Percentiles rank a stretch among this genome's conserved stretches.
Conservation (phyloP, 1,140 invertebrate genomes). For the Drosophila ficusphila region DNA sequence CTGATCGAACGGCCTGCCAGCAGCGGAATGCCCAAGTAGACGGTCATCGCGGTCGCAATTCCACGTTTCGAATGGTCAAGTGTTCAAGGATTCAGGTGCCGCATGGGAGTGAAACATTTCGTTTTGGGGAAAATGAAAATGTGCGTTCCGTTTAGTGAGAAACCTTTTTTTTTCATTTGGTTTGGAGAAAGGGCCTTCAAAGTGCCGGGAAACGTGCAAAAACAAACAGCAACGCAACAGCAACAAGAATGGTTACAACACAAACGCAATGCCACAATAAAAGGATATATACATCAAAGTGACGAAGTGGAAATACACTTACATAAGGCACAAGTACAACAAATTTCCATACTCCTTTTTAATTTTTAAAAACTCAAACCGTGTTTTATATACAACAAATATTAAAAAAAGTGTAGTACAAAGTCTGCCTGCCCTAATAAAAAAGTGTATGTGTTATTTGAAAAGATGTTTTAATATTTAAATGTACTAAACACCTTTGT, state of each 20-base stretch:
- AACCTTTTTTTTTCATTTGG: background rate
- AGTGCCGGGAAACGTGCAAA: constrained; percentile 59
- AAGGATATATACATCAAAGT: background rate
- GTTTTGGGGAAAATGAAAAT: constrained; percentile 13
- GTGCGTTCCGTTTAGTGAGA: constrained; percentile 45
- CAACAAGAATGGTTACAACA: constrained; percentile 29
- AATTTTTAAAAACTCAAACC: no score
- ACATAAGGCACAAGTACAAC: background rate
- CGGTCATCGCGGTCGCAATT: constrained; percentile 5
- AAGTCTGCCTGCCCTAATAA: no score
- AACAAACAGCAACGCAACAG: constrained; percentile 50
- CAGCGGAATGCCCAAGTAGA: constrained; percentile 37
- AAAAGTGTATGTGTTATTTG: background rate
- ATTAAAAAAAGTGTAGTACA: background rate
- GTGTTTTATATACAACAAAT: background rate
- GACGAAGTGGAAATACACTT: constrained; percentile 24
- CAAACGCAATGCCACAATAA: constrained; percentile 26
- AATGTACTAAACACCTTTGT: background rate
- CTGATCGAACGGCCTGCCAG: constrained; percentile 82
- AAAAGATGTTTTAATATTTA: no score
- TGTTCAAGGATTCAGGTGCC: constrained; percentile 29
- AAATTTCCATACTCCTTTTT: no score
- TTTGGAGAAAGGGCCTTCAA: constrained; percentile 7
- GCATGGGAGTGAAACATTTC: constrained; percentile 55
- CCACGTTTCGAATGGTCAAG: background rate